phyloP scores from a whole-genome alignment of 2,888 invertebrate genomes.

The Apodemia zela region DNA sequence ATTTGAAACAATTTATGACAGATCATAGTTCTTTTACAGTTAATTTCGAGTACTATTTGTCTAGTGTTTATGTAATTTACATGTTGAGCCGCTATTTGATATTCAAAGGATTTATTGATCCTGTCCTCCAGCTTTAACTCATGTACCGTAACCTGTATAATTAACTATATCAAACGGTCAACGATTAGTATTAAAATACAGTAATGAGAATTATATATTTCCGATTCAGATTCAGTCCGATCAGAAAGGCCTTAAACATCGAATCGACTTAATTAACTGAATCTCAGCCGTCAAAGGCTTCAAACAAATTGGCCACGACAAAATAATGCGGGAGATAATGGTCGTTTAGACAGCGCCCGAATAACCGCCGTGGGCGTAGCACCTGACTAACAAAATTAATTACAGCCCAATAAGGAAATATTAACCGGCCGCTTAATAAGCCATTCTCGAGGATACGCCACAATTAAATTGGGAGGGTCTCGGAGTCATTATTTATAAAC shows the following conservation, averaged over 20 bases:
- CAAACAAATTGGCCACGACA: conserved; percentile 73
- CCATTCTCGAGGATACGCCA: conserved; percentile 72
- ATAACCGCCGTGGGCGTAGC: conserved; percentile 61
- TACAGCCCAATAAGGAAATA: conserved; percentile 76
- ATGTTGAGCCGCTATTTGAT: too few relatives aligned
- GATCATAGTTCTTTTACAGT: too few relatives aligned
- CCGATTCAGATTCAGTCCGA: conserved; percentile 31
- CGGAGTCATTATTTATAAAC: conserved; percentile 76
- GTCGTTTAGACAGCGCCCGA: conserved; percentile 52
- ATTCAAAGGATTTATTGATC: too few relatives aligned
- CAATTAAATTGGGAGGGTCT: conserved; percentile 78
- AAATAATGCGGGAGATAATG: conserved; percentile 74
- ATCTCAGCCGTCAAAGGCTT: conserved; percentile 70
- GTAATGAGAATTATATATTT: conserved; percentile 28
- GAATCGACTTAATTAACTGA: conserved; percentile 64
- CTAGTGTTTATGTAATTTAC: too few relatives aligned
- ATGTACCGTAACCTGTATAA: too few relatives aligned
- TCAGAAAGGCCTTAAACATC: conserved; percentile 37
- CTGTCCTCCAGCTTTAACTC: too few relatives aligned
- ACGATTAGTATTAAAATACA: conserved; percentile 18
- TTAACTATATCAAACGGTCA: too few relatives aligned
- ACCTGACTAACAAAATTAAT: conserved; percentile 79
- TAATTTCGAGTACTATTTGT: too few relatives aligned
- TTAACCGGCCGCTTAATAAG: conserved; percentile 79
- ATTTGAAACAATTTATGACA: too few relatives aligned